phyloP scores from a whole-genome alignment of 2,888 invertebrate species.

The Melinopterus prodromus region DNA sequence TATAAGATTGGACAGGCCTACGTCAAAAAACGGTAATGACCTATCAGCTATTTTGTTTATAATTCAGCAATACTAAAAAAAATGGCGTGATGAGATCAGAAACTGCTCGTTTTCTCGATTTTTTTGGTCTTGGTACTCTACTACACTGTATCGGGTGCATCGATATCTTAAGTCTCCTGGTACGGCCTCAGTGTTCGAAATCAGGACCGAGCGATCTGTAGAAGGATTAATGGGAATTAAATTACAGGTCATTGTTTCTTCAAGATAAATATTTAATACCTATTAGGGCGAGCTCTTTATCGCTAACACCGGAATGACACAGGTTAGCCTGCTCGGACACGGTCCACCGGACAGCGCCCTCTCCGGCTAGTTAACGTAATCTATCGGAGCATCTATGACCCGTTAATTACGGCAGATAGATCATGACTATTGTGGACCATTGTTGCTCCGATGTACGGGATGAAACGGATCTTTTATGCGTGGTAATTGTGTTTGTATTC shows the following conservation, averaged over 20 bases:
- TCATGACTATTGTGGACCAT: slow-evolving; percentile 39
- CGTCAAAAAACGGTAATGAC: neutral
- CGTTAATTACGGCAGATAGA: slow-evolving; percentile 52
- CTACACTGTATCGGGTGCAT: no score
- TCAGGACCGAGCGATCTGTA: neutral
- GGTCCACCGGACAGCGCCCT: slow-evolving; percentile 16
- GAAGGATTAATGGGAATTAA: slow-evolving; percentile 35
- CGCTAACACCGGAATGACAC: slow-evolving; percentile 31
- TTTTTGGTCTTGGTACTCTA: neutral
- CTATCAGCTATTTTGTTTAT: neutral
- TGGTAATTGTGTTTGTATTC: slow-evolving; percentile 4
- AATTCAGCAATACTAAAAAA: neutral
- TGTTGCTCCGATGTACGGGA: neutral
- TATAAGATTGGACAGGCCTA: no score
- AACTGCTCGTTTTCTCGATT: neutral
- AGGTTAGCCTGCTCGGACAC: slow-evolving; percentile 6
- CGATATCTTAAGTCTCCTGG: neutral
- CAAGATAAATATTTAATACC: slow-evolving; percentile 37
- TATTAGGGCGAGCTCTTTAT: slow-evolving; percentile 35
- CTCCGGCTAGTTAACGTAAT: slow-evolving; percentile 44
- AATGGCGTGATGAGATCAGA: neutral
- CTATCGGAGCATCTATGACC: slow-evolving; percentile 46
- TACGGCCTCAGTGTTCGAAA: neutral
- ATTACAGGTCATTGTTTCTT: slow-evolving; percentile 36
- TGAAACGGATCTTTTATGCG: slow-evolving; percentile 4